phyloP scores from a whole-genome alignment of 2,113 vertebrate species.

The Colinus virginianus region DNA sequence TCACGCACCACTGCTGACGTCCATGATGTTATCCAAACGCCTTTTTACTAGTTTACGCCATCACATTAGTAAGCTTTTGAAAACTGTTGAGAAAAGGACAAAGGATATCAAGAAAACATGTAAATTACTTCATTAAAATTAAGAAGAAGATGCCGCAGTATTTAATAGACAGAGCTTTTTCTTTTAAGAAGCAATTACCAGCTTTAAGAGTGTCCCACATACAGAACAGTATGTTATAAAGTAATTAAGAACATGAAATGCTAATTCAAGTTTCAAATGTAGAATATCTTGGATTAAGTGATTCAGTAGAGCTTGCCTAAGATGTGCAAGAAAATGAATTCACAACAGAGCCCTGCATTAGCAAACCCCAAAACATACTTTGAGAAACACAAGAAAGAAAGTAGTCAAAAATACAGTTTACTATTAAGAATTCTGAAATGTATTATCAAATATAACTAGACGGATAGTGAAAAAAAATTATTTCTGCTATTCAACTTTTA shows the following conservation, averaged over 20 bases:
- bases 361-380: background rate
- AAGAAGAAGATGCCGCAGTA: background rate
- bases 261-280: background rate
- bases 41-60: conserved; percentile 65
- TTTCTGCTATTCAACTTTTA: background rate
- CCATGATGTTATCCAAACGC: conserved; percentile 65
- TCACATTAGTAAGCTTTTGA: conserved; percentile 64
- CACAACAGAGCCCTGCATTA: fast-evolving
- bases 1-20: conserved; percentile 64
- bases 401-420: background rate
- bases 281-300: background rate
- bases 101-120: conserved; percentile 30
- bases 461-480: background rate
- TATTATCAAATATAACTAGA: background rate
- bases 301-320: background rate
- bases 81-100: conserved; percentile 78
- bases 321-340: background rate
- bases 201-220: background rate
- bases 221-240: background rate
- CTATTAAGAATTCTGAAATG: background rate
- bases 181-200: background rate
- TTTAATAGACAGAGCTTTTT: background rate
- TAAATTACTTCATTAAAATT: background rate
- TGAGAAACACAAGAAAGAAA: background rate
- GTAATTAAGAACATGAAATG: background rate